phyloP scores from a whole-genome alignment of 2,113 vertebrate species.

The Prunella fulvescens region DNA sequence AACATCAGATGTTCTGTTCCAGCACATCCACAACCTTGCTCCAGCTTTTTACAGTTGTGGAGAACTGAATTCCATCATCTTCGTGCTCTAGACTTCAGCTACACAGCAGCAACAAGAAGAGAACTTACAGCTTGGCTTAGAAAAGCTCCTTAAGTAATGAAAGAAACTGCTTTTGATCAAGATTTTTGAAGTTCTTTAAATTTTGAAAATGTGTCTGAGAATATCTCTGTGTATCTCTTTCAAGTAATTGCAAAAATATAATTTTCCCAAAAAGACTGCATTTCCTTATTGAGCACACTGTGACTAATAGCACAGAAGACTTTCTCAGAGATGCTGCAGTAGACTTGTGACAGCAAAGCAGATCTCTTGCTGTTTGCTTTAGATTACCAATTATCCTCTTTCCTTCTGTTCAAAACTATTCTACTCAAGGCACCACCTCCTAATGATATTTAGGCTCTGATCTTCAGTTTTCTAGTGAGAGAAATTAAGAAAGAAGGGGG shows the following conservation, averaged over 20 bases:
- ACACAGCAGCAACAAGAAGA: background rate
- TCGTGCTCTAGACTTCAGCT: background rate
- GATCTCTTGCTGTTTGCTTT: background rate
- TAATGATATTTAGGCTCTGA: background rate
- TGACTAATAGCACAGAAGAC: background rate
- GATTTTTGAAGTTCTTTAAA: background rate
- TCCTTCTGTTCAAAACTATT: background rate
- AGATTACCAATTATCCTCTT: background rate
- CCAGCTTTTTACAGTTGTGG: background rate
- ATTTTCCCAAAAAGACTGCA: background rate
- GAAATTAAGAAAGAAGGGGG: background rate
- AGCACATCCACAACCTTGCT: background rate
- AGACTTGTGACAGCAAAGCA: background rate
- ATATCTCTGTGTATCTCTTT: background rate
- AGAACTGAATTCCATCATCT: background rate
- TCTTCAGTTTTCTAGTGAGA: background rate
- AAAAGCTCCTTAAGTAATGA: background rate
- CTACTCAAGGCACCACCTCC: background rate
- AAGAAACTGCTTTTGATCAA: background rate
- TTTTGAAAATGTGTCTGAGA: background rate
- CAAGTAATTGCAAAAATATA: background rate
- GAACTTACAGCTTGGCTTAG: background rate
- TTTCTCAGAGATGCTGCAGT: background rate
- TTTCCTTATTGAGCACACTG: background rate
- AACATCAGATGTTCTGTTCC: rapidly evolving